Conservation (phyloP, 2,888 invertebrate genomes). For the Choristoneura rosaceana region DNA sequence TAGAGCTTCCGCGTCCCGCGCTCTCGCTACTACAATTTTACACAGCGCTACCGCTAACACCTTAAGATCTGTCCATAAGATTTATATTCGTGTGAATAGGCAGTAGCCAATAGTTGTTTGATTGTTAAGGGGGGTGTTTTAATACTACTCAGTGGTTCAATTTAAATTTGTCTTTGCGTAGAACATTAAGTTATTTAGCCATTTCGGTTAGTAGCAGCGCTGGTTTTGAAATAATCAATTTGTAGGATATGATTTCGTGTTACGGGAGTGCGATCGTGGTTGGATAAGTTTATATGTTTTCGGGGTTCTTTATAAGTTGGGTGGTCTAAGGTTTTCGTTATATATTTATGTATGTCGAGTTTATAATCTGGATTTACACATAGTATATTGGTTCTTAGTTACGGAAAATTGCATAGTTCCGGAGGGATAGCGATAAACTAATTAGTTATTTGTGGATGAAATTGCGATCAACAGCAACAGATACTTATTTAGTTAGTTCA, state of each 20-base stretch:
- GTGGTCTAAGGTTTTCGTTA: neutral
- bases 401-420: too few species aligned
- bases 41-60: neutral
- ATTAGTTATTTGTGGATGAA: too few species aligned
- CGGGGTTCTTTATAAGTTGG: slow-evolving; percentile 46
- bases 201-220: slow-evolving; percentile 72
- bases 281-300: slow-evolving; percentile 29
- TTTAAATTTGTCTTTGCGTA: slow-evolving; percentile 50
- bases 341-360: neutral
- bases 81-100: slow-evolving; percentile 32
- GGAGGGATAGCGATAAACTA: too few species aligned
- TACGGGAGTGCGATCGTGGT: slow-evolving; percentile 45
- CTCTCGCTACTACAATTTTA: slow-evolving; percentile 46
- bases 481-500: too few species aligned
- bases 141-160: slow-evolving; percentile 54
- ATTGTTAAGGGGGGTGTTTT: slow-evolving; percentile 51
- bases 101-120: slow-evolving; percentile 41
- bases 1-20: slow-evolving; percentile 54
- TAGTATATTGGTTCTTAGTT: too few species aligned
- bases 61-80: slow-evolving; percentile 22
- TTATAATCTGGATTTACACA: too few species aligned
- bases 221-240: slow-evolving; percentile 74
- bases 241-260: slow-evolving; percentile 53
- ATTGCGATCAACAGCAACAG: too few species aligned
- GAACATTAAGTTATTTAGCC: slow-evolving; percentile 78